Conservation (phyloP, 2,113 vertebrate genomes). For the Raja brachyura region DNA sequence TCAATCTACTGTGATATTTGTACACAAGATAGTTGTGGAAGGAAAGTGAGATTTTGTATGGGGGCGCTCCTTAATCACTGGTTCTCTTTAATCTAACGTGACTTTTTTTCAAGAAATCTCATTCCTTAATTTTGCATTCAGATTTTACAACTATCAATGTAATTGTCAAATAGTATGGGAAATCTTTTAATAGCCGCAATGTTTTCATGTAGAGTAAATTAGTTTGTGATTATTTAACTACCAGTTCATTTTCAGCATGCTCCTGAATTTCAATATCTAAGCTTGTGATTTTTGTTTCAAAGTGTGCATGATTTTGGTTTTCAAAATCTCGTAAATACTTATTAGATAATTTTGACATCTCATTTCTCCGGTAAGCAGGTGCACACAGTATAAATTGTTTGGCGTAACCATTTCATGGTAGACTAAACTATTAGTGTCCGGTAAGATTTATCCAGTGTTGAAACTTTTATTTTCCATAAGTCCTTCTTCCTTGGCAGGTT, state of each 20-base stretch:
- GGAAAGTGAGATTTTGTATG: background rate
- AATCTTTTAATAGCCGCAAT: too few species aligned
- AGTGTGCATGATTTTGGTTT: background rate
- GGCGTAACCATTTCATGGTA: background rate
- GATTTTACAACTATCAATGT: background rate
- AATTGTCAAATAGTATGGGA: background rate
- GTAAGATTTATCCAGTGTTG: background rate
- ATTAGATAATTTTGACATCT: background rate
- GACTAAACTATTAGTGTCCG: background rate
- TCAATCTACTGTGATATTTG: background rate
- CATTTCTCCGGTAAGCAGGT: background rate
- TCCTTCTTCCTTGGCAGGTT: background rate
- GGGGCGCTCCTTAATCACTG: background rate
- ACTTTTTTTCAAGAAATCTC: background rate
- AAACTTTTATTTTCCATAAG: background rate
- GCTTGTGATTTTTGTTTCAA: too few species aligned
- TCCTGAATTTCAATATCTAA: too few species aligned
- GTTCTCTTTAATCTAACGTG: background rate
- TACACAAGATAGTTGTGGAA: background rate
- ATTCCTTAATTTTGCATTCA: background rate
- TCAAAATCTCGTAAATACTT: background rate
- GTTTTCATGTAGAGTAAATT: background rate
- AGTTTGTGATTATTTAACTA: background rate
- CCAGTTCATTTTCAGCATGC: background rate
- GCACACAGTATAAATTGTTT: background rate